Base-by-base conservation (phyloP, 2,888 invertebrate species). In the Gibbula magus region DNA sequence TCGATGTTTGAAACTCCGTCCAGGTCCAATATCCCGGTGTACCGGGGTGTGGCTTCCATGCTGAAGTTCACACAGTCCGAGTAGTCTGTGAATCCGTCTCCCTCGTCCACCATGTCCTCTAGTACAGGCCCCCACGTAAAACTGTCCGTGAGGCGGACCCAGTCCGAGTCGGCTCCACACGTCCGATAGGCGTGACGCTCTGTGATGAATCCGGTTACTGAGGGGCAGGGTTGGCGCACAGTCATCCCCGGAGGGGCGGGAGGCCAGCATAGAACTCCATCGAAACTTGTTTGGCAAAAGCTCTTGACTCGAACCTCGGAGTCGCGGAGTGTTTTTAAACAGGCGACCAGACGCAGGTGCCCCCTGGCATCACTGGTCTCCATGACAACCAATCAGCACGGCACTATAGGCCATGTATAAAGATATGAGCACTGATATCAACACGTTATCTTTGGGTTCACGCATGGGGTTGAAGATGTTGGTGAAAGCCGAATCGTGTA, bases 221-320 rank as follows among this genome's bases (percentile, higher is more conserved):
- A 20, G 25, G 74, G 74, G 51, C 74, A 74, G 45, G 25, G 74
- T 51, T 74, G 74, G 25, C 74, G n/a, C 45, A 74, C 51, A 25
- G 52, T 74, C 74, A 74, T 74, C 20, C 74, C 74, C 22, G 74
- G 74, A 25, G 51, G 74, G 51, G 74, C 25, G 25, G 74, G 74
- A 22, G 74, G 74, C 74, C 74, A 74, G 51, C 74, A 74, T 16
- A 74, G 74, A 51, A 74, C 51, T 74, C 74, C 74, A 51, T 74
- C 74, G 45, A 39, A 74, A 25, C 45, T 74, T n/a, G 74, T 25
- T 25, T 22, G 39, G 74, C 74, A 74, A 51, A 74, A 51, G 22
- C 74, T 39, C 45, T 51, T 51, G 22, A 51, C 25, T 51, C 51
- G 22, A 29, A 29, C 61, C 61, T 29, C 16, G 16, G 61, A 61